Conservation (phyloP, 2,888 invertebrate species). For the Amblyjoppa proteus region DNA sequence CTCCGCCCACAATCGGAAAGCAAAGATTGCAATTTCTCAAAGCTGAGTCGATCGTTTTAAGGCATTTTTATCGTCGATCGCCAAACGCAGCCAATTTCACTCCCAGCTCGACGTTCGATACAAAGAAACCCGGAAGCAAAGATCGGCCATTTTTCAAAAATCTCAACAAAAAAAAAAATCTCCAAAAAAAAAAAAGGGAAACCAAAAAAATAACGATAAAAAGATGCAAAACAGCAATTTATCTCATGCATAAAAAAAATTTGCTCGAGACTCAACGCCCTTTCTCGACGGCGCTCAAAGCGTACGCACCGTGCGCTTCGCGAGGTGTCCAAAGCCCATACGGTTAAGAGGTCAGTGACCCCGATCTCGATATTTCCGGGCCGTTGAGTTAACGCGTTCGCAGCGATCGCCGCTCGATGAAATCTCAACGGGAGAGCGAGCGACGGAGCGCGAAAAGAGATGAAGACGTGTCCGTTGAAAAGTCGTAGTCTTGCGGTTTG, state of each 20-base stretch:
- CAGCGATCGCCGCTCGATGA: slow-evolving; percentile 34
- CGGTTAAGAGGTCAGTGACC: slow-evolving; percentile 14
- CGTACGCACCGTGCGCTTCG: background rate
- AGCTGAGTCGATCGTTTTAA: too few species aligned
- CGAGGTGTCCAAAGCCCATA: background rate
- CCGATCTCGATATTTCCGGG: slow-evolving; percentile 48
- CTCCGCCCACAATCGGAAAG: too few species aligned
- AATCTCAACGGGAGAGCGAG: background rate
- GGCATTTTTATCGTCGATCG: too few species aligned
- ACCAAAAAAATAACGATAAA: too few species aligned
- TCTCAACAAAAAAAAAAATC: too few species aligned
- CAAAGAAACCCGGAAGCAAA: too few species aligned
- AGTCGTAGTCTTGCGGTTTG: slow-evolving; percentile 6
- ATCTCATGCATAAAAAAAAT: background rate
- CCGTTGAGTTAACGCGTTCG: slow-evolving; percentile 46
- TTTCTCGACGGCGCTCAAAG: background rate
- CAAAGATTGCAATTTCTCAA: too few species aligned
- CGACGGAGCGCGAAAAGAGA: background rate
- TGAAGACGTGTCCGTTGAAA: background rate
- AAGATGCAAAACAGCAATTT: background rate
- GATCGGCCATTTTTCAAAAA: too few species aligned
- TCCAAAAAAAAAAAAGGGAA: too few species aligned
- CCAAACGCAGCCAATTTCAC: too few species aligned
- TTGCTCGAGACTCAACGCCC: background rate
- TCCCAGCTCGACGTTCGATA: too few species aligned